Percentiles rank a stretch among this genome's conserved stretches.
Conservation (phyloP, 2,888 invertebrate genomes). For the Autographa pulchrina region DNA sequence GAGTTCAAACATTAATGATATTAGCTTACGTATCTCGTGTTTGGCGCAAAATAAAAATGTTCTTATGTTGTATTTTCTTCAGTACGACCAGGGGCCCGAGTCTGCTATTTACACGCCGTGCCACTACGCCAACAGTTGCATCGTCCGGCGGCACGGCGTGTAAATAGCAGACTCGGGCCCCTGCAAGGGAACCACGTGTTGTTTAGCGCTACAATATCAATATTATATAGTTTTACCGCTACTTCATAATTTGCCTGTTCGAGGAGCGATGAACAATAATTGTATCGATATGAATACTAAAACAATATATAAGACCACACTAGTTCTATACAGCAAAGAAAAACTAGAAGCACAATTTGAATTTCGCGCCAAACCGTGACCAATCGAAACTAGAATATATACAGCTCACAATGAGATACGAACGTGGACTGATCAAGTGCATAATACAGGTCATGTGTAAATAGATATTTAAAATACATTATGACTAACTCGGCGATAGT, state of each 20-base stretch:
- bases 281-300: not conserved
- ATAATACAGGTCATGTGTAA: constrained; percentile 54
- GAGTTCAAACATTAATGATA: not conserved
- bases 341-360: not conserved
- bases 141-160: too few species aligned
- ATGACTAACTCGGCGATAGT: constrained; percentile 52
- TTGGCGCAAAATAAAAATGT: not conserved
- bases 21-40: not conserved
- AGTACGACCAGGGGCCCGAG: too few species aligned
- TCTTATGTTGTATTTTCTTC: not conserved
- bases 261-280: not conserved
- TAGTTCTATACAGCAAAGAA: not conserved
- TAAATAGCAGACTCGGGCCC: too few species aligned
- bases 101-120: too few species aligned
- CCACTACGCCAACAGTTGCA: too few species aligned
- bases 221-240: not conserved
- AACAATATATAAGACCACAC: not conserved
- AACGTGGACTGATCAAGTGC: constrained; percentile 35
- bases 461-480: constrained; percentile 56
- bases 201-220: constrained; percentile 1
- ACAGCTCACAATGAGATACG: not conserved
- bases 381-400: not conserved
- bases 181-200: not conserved
- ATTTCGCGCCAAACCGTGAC: constrained; percentile 3
- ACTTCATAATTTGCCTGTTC: not conserved